Conservation (phyloP, 1,140 invertebrate species). For the Rhizoglyphus robini region DNA sequence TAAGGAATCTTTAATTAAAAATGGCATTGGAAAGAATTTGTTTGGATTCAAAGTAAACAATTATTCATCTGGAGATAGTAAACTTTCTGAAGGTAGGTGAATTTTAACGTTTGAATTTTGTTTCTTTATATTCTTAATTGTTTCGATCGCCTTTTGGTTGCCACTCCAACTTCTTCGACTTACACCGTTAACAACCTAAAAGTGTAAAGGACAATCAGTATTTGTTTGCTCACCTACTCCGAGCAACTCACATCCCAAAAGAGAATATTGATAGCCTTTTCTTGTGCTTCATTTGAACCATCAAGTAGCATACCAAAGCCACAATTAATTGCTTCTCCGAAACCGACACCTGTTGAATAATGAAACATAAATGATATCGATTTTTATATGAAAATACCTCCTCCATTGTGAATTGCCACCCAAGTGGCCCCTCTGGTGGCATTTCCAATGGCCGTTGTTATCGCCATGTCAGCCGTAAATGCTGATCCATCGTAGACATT, state of each 20-base stretch:
- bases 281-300: conserved; percentile 41
- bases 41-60: background rate
- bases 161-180: conserved; percentile 36
- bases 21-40: background rate
- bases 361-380: background rate
- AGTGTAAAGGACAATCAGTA: background rate
- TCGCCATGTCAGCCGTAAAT: conserved; percentile 53
- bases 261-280: conserved; percentile 40
- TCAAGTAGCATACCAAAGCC: conserved; percentile 54
- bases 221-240: background rate
- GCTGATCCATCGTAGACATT: conserved; percentile 52
- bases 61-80: background rate
- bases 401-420: conserved; percentile 54
- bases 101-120: conserved; percentile 37
- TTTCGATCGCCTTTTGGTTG: conserved; percentile 40
- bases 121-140: conserved; percentile 41
- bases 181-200: conserved; percentile 29
- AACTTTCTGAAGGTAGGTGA: background rate
- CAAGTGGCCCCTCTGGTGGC: conserved; percentile 53
- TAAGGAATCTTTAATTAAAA: background rate
- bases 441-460: conserved; percentile 52
- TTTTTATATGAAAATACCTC: conserved; percentile 40
- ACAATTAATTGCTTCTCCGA: conserved; percentile 52
- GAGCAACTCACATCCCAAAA: conserved; percentile 47
- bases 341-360: conserved; percentile 21